Base-by-base conservation (phyloP, 2,888 invertebrate genomes). In the Lycia hirtaria region DNA sequence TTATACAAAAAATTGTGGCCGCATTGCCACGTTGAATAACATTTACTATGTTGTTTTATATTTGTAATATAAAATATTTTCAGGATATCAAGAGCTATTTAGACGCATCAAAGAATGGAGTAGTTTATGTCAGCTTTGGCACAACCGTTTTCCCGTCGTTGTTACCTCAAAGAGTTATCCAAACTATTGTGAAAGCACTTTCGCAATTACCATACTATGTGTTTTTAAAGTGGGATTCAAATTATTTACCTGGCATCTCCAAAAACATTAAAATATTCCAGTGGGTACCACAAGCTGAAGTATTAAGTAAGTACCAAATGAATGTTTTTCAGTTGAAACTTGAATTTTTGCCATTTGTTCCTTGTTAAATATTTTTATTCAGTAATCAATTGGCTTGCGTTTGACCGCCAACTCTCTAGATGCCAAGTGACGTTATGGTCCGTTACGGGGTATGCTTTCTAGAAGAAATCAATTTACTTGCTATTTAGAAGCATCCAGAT, bases 251-350 rank as follows among this genome's bases (percentile, higher is more conserved):
- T 0, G 73, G 71, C 24, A 65, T 59, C n/a, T 59, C 76, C 0
- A 38, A 64, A 1, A 85, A 86, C 28, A 75, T 85, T 0, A 74
- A 65, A 50, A 75, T 81, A 28, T 67, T 68, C 0, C 74, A 75
- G 41, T 84, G 80, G 88, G 56, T 87, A 4, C 88, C 90, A 0
- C 90, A 91, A 56, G 77, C 83, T 1, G 88, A 89, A 63, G 64
- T 92, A 10, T 60, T 92, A 0, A 81, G 89, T 83, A 65, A 73
- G 75, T 68, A n/a, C n/a, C n/a, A n/a, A 14, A 26, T n/a, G 9
- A 10, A 3, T 9, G 10, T 22, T 9, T 22, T 12, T 22, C 22
- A 4, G 22, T 19, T 37, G 7, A 10, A 15, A 9, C 2, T 15
- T n/a, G n/a, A n/a, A n/a, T n/a, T n/a, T n/a, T n/a, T n/a, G n/a